Evolutionary conservation across 2,797 vertebrate species (phyloP), one percentile per base, ranked within the genome.

Genomic region (Picus viridis): DNA sequence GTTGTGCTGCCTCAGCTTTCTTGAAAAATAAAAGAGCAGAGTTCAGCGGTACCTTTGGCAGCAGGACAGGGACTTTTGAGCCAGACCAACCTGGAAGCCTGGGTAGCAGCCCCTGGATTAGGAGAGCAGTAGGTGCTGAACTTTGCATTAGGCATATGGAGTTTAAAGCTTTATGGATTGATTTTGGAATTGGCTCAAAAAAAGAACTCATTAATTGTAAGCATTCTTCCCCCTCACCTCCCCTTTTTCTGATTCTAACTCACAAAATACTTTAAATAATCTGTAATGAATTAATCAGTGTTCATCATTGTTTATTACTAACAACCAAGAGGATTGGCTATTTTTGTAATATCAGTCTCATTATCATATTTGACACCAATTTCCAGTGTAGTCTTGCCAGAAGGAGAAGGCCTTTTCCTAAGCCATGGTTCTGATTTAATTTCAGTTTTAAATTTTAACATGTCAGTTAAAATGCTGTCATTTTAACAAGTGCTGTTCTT

Each of bases 241-340:
- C 19, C 19, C 45, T 69, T 71, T 79, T 70, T 39, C 36, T 67
- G 23, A 75, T 24, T 85, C 7, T 78, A 75, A 93, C 93, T 96
- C 53, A 92, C 83, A 76, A 93, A 89, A 89, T 83, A 18, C 19
- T 81, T 92, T 87, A 86, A 92, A 90, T 92, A 96, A 64, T 83
- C 39, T 59, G 63, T 62, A 12, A 81, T 64, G 32, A 81, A 95
- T 90, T 90, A 92, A 80, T 94, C 56, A 75, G 32, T 78, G 59
- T 65, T 49, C 39, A 83, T 67, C 2, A 3, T 6, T 57, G 86
- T 91, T 83, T 81, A 83, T 94, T 93, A 83, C 75, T 92, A 75
- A 92, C 73, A 87, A n/a, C 4, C 15, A 76, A 64, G 45, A 88
- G n/a, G 47, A 67, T 47, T 47, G 41, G 15, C 80, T 86, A 78